These are phyloP conservation scores for Ctenodactylus gundi DNA, from an alignment of 2,113 vertebrate genomes.

Conservation along the genomic window DNA sequence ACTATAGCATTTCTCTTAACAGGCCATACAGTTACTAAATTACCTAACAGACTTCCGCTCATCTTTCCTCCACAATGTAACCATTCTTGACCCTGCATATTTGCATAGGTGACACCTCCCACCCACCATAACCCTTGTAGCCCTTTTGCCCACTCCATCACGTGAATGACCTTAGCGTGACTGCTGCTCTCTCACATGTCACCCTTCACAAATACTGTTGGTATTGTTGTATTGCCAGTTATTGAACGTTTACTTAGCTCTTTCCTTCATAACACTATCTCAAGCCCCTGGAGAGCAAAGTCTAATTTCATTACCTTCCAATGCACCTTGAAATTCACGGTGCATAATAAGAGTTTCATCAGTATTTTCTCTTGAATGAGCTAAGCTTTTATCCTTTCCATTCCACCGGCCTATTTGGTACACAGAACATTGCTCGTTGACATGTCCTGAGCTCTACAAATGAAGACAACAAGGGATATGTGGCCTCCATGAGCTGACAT, in stretches of 20 bases:
- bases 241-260: neutral
- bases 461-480: neutral
- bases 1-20: neutral
- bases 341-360: neutral
- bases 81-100: neutral
- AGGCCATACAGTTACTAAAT: neutral
- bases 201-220: neutral
- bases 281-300: neutral
- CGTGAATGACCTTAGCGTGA: neutral
- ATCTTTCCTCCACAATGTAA: neutral
- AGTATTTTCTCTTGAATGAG: neutral
- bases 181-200: neutral
- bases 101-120: neutral
- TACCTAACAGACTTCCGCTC: neutral
- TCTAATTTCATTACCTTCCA: neutral
- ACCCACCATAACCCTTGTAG: neutral
- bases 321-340: neutral
- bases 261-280: neutral
- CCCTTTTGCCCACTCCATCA: neutral
- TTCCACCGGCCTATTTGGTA: neutral
- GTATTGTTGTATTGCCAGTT: neutral
- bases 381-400: neutral
- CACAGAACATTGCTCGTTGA: neutral
- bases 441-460: neutral
- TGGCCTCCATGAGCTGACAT: neutral